phyloP scores from a whole-genome alignment of 35 echinoderm and acorn worm genomes.

The Anneissia japonica region DNA sequence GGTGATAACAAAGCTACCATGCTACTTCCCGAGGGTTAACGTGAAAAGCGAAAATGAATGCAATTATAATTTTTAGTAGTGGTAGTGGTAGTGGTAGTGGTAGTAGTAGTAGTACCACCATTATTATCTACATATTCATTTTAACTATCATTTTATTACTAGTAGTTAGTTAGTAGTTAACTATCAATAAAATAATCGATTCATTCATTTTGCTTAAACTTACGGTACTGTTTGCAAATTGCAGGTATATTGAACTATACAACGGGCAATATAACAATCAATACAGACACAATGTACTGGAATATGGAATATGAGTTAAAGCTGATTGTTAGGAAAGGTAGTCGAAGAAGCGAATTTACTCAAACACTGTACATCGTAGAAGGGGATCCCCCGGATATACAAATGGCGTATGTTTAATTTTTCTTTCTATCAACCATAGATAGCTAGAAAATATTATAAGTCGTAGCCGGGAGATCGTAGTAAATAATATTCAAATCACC shows the following conservation, averaged over 20 bases:
- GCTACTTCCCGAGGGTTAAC: neutral
- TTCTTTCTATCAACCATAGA: neutral
- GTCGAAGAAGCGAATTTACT: neutral
- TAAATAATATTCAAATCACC: no score
- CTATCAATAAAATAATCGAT: no score
- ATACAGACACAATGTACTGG: conserved; percentile 36
- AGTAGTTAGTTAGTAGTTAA: no score
- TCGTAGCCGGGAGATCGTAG: no score
- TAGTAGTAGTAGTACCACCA: no score
- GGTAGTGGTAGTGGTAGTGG: no score
- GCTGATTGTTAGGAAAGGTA: conserved; percentile 24
- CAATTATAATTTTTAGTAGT: neutral
- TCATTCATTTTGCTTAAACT: no score
- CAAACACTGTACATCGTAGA: conserved; percentile 18
- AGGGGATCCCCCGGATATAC: conserved; percentile 33
- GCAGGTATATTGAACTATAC: conserved; percentile 14
- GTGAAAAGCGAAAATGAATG: conserved; percentile 15
- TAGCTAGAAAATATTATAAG: no score
- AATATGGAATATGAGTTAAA: conserved; percentile 48
- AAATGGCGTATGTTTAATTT: conserved; percentile 15
- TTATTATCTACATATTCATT: no score
- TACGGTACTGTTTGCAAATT: no score
- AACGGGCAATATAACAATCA: neutral
- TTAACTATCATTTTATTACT: no score
- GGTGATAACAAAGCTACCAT: neutral